Conservation (phyloP, 1,140 invertebrate genomes). For the Calosoma granatense region DNA sequence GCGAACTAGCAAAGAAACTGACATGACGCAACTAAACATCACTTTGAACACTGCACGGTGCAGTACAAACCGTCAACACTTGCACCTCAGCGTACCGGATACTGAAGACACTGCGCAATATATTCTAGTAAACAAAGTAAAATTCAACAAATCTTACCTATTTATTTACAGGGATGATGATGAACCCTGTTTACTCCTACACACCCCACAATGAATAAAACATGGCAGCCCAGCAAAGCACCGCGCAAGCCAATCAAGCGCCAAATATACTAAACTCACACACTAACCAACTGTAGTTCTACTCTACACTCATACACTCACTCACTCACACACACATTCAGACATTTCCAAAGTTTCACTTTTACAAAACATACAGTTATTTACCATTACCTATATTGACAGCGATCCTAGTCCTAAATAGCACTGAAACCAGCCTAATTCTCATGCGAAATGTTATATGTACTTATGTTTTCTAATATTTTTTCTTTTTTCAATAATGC, state of each 20-base stretch:
- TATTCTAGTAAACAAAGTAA: not conserved
- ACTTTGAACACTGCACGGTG: not conserved
- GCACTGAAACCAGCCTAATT: too few species aligned
- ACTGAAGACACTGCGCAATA: not conserved
- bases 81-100: not conserved
- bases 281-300: not conserved
- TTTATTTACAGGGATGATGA: slow-evolving; percentile 10
- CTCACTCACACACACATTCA: too few species aligned
- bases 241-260: not conserved
- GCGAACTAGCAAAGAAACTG: not conserved
- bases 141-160: slow-evolving; percentile 5
- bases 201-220: slow-evolving; percentile 13
- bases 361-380: too few species aligned
- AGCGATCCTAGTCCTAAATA: too few species aligned
- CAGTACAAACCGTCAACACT: not conserved
- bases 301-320: too few species aligned
- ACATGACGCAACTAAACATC: not conserved
- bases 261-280: slow-evolving; percentile 2
- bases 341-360: too few species aligned
- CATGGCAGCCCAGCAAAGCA: slow-evolving; percentile 1
- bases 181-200: slow-evolving; percentile 10
- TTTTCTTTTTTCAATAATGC: too few species aligned
- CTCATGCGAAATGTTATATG: too few species aligned
- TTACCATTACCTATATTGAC: too few species aligned
- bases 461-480: too few species aligned